phyloP scores from a whole-genome alignment of 2,113 vertebrate species.

The Percina caprodes region DNA sequence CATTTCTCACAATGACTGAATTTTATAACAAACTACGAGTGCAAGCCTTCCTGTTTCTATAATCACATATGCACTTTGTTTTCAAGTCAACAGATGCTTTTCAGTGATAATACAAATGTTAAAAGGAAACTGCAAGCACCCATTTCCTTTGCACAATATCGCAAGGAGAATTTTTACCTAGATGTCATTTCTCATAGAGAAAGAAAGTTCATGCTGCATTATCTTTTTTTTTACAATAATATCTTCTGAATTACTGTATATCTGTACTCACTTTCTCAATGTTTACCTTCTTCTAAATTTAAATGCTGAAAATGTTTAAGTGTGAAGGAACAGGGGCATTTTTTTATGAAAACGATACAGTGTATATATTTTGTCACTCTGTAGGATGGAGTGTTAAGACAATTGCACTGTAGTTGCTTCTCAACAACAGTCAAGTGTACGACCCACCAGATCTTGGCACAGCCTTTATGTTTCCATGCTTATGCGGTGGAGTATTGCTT shows the following conservation, averaged over 20 bases:
- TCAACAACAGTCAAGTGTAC: conserved; percentile 7
- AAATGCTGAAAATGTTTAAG: conserved; percentile 2
- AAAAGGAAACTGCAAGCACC: conserved; percentile 12
- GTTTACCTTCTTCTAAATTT: neutral
- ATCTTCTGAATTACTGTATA: neutral
- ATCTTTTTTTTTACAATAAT: neutral
- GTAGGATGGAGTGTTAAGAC: neutral
- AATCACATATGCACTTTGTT: conserved; percentile 3
- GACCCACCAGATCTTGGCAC: conserved; percentile 30
- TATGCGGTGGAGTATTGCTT: conserved; percentile 2
- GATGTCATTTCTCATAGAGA: neutral
- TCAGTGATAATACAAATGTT: conserved; percentile 2
- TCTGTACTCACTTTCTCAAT: neutral
- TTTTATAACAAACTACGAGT: conserved; percentile 67
- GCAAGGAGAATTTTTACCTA: neutral
- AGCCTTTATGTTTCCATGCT: conserved; percentile 42
- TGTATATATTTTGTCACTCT: neutral
- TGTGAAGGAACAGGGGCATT: neutral
- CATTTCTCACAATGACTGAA: conserved; percentile 51
- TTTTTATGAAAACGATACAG: neutral
- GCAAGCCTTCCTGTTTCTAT: conserved; percentile 59
- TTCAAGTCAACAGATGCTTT: conserved; percentile 38
- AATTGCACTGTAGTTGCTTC: conserved; percentile 3
- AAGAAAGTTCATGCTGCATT: neutral
- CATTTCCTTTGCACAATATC: neutral